Base-by-base conservation (phyloP, 2,797 vertebrate genomes). In the Apodemus agrarius region DNA sequence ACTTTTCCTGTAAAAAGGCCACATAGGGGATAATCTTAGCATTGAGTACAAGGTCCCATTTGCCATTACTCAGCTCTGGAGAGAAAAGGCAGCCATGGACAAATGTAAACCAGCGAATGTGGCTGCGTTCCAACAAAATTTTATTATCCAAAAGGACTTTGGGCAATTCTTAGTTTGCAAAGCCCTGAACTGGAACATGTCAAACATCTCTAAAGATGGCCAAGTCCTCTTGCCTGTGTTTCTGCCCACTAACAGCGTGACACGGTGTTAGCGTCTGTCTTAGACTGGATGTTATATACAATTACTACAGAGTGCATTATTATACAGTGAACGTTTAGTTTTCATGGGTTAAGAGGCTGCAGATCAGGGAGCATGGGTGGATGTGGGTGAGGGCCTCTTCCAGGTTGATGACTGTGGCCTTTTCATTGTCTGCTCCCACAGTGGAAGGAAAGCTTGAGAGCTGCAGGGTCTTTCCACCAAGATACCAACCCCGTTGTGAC, bases 121-220 rank as follows among this genome's bases (percentile, higher is more conserved):
- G 69, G 40, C 63, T 88, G 24, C 89, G 24, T 79, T 93, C 59
- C 46, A 80, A 84, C 13, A 78, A 34, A 80, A 52, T 81, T 92
- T 92, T 24, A 87, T 93, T 87, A 92, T 76, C n/a, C 89, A 74
- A 86, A 94, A 54, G 82, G 31, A 9, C 37, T 74, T 13, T 93
- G 86, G 88, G 54, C 34, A n/a, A 52, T 2, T 29, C 49, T 94
- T 69, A 52, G 34, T 92, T 75, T 92, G 52, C 19, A 52, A 21
- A 91, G 1, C 24, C 37, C 57, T 91, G 17, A 92, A 72, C 21
- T 67, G 40, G 3, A 90, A 43, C 19, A 61, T 40, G n/a, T 83
- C 59, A 72, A 61, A 19, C 65, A 22, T 78, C 43, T 89, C n/a
- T 29, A 43, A 75, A 59, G 65, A 59, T 59, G 26, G 24, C 31